Evolutionary conservation across 2,113 vertebrate genomes (phyloP), one percentile per base, ranked within the genome.

Genomic region (Prunella himalayana): DNA sequence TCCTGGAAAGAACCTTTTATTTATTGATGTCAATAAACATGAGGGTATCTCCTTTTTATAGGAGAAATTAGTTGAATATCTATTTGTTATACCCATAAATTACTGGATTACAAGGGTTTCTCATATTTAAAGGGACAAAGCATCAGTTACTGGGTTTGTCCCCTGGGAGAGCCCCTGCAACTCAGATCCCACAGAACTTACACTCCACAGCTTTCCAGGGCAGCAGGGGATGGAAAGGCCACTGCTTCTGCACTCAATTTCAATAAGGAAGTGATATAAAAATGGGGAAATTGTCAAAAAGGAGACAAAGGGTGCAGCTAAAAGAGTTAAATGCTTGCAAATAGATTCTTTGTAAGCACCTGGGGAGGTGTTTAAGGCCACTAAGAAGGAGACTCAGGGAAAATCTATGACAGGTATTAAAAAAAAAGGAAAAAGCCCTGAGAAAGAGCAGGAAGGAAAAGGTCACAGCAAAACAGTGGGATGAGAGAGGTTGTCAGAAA

Each of bases 381-480:
- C 49, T 53, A 1, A 28, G 37, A 56, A 19, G 71, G 54, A 93
- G 44, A 33, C 37, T 88, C 2, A 0, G 73, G 15, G 53, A 85
- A 87, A 88, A 95, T 76, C n/a, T 76, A 61, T 35, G 90, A 35
- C 53, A 88, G 31, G 45, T 72, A 71, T 90, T 90, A 39, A 21
- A 56, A 50, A 56, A 20, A 39, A n/a, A 44, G 20, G 20, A 17
- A 44, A 49, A 20, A 25, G 16, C 33, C 72, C 64, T 41, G 90
- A 68, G 77, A 91, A 90, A 91, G 82, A 82, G 70, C 61, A 37
- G 24, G 24, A 82, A 90, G 39, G 75, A 69, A 96, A 93, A 96
- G 94, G 94, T 94, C 96, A 61, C 3, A 69, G 92, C 10, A 30
- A 75, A 93, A 53, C 35, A 24, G 53, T 44, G 75, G 70, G 88